phyloP scores from a whole-genome alignment of 2,888 invertebrate species.

The Cheilosia variabilis region DNA sequence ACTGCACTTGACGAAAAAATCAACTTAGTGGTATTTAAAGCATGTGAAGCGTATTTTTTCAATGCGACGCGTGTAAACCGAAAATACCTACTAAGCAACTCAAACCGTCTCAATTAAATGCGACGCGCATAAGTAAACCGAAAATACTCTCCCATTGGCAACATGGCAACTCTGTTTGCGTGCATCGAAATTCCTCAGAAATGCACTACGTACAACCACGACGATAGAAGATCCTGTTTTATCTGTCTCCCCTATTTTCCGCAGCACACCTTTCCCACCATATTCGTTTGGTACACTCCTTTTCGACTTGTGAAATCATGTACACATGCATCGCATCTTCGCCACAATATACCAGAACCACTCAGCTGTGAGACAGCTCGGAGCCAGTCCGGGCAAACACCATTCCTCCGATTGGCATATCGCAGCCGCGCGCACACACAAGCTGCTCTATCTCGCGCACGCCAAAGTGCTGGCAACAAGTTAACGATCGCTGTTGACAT shows the following conservation, averaged over 20 bases:
- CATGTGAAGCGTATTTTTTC: no score
- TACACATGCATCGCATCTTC: conserved; percentile 22
- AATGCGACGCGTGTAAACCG: no score
- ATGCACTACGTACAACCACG: background rate
- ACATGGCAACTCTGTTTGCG: conserved; percentile 12
- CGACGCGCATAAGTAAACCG: no score
- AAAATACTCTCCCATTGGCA: background rate
- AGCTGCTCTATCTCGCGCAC: conserved; percentile 15
- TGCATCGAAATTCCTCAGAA: background rate
- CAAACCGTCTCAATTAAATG: no score
- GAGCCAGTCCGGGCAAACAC: conserved; percentile 36
- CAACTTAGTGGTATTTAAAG: no score
- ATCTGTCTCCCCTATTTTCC: background rate
- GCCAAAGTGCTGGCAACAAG: conserved; percentile 34
- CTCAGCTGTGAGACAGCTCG: conserved; percentile 46
- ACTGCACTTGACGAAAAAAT: no score
- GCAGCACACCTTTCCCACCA: background rate
- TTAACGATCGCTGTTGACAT: conserved; percentile 69
- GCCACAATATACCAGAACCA: conserved; percentile 17
- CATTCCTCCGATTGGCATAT: conserved; percentile 33
- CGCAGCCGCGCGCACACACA: conserved; percentile 27
- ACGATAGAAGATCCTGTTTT: conserved; percentile 23
- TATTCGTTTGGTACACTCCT: conserved; percentile 8
- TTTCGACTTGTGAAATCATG: conserved; percentile 41
- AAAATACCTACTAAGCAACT: no score